A percentile compares a stretch with the other conserved stretches of the same genome.
phyloP scores from a whole-genome alignment of 2,888 invertebrate species.

The Hyalella azteca region DNA sequence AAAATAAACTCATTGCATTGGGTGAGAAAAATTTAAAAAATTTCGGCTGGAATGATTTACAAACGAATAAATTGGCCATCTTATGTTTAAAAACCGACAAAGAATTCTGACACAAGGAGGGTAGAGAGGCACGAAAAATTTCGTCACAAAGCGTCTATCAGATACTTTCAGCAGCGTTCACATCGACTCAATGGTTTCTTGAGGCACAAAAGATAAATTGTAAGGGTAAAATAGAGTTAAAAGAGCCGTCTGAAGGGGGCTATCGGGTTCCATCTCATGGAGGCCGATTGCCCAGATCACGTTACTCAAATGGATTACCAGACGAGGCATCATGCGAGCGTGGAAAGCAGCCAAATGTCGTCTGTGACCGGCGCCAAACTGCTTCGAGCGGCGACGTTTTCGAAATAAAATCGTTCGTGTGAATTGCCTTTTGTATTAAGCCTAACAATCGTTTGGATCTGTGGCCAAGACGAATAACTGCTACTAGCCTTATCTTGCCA shows the following conservation, averaged over 20 bases:
- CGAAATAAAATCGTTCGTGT: too few species aligned
- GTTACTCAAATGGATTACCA: conserved; percentile 21
- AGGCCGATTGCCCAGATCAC: not conserved
- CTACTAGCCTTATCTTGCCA: conserved; percentile 24
- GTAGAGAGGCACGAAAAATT: not conserved
- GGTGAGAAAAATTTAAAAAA: too few species aligned
- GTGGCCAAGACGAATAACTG: conserved; percentile 26
- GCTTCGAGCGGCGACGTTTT: too few species aligned
- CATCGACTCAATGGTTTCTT: conserved; percentile 4
- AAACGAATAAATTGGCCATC: too few species aligned
- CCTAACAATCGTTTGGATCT: conserved; percentile 35
- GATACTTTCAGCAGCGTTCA: not conserved
- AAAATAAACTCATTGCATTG: too few species aligned
- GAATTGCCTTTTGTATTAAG: too few species aligned
- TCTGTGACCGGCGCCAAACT: too few species aligned
- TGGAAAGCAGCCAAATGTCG: too few species aligned
- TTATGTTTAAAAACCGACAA: too few species aligned
- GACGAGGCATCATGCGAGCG: too few species aligned
- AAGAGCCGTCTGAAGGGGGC: conserved; percentile 4
- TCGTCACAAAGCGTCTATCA: conserved; percentile 19
- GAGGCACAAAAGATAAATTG: not conserved
- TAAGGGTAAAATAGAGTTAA: conserved; percentile 30
- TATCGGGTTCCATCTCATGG: conserved; percentile 23
- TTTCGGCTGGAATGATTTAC: too few species aligned
- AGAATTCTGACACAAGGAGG: too few species aligned